Evolutionary conservation across 1,140 invertebrate genomes (phyloP), one percentile per base, ranked within the genome.

Genomic region (Drosophila yakuba): DNA sequence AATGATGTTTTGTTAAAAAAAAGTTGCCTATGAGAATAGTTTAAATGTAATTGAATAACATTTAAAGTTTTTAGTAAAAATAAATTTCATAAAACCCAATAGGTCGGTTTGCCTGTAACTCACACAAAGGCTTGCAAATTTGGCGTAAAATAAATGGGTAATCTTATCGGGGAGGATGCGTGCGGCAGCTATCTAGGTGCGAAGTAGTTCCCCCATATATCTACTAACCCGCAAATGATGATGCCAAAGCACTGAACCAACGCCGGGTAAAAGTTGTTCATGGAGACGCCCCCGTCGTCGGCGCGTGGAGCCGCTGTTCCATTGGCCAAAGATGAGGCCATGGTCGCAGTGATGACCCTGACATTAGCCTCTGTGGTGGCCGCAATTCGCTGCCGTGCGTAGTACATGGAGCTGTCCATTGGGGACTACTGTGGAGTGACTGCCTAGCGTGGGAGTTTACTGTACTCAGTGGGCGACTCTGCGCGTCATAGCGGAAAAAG

Each of bases 231-330:
- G 88, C 96, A 96, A 64, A 98, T 93, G 78, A 98, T 98, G 55
- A 98, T 96, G 44, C 95, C 96, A 93, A 98, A 98, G 92, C 97
- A 98, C 94, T 98, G 96, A 58, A 97, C 94, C 38, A 99, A 93
- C 12, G 97, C 97, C 71, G 97, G 96, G 93, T 97, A 98, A 6
- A 98, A 94, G 92, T 97, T 96, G 75, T 97, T 96, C 77, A 96
- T 94, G 20, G 94, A 94, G 54, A 94, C 93, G 23, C 93, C 90
- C 41, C 80, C 76, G 62, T 91, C 90, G 23, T 88, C 83, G 48
- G 54, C 71, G 56, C 59, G 77, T 55, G 74, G 82, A 57, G 71
- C n/a, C 1, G 28, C 10, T 1, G 60, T 41, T n/a, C 11, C 28
- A 28, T 51, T 59, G 28, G 74, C 57, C 23, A 67, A 8, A 25